phyloP scores from a whole-genome alignment of 2,113 vertebrate species.

The Upupa epops region DNA sequence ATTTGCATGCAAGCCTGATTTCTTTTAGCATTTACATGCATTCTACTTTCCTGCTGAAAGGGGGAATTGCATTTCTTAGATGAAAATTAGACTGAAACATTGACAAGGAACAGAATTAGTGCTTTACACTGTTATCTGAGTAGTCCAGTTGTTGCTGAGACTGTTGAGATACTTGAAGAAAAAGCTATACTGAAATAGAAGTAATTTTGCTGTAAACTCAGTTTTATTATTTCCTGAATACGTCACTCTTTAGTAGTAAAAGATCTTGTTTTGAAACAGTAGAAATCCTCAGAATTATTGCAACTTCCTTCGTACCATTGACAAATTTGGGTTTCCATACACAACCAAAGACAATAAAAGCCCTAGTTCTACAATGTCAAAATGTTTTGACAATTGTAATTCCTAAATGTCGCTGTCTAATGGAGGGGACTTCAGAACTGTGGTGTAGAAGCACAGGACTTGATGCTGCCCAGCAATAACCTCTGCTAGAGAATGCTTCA shows the following conservation, averaged over 20 bases:
- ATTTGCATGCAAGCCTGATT: background rate
- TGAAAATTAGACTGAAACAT: background rate
- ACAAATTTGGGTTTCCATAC: background rate
- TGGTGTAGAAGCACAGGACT: background rate
- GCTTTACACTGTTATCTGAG: background rate
- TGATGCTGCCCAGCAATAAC: background rate
- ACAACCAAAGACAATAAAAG: rapidly evolving
- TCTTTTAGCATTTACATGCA: background rate
- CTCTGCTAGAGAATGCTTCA: background rate
- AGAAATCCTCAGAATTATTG: background rate
- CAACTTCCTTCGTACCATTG: background rate
- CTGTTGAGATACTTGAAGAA: background rate
- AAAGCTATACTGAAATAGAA: background rate
- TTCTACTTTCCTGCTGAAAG: background rate
- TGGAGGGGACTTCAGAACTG: background rate
- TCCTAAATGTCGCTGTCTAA: background rate
- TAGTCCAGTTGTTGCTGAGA: background rate
- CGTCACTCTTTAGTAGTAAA: background rate
- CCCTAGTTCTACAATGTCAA: background rate
- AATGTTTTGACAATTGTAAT: background rate
- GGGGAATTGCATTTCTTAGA: background rate
- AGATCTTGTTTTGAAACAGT: background rate
- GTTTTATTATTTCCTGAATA: background rate
- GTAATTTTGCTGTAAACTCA: background rate
- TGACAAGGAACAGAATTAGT: background rate